A percentile compares a stretch with the other conserved stretches of the same genome.
Conservation (phyloP, 2,113 vertebrate species). For the Alaudala cheleensis region DNA sequence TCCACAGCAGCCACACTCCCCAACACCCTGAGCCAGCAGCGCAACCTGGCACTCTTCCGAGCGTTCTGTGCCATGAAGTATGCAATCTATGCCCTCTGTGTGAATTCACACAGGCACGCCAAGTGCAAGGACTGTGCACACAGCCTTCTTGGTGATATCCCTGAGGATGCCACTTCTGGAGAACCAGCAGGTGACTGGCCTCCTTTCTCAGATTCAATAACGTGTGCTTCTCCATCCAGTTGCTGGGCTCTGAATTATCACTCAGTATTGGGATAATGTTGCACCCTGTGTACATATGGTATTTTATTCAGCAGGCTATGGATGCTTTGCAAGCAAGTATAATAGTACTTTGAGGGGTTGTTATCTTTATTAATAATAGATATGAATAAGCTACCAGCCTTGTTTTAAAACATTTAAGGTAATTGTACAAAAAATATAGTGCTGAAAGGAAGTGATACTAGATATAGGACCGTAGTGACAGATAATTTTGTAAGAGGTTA, state of each 20-base stretch:
- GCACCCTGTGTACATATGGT: not conserved
- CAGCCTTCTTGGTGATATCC: not conserved
- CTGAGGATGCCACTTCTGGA: not conserved
- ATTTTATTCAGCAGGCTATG: not conserved
- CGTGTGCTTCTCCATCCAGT: not conserved
- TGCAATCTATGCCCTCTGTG: constrained; percentile 90
- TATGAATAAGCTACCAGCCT: not conserved
- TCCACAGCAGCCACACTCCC: not conserved
- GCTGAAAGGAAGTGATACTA: not conserved
- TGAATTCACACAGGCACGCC: constrained; percentile 79
- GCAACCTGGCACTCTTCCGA: constrained; percentile 84
- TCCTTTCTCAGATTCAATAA: constrained; percentile 26
- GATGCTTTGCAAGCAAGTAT: not conserved
- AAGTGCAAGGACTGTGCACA: constrained; percentile 72
- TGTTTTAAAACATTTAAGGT: not conserved
- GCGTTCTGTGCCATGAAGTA: constrained; percentile 97
- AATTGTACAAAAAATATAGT: not conserved
- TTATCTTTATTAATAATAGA: not conserved
- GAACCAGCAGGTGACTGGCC: constrained; percentile 1
- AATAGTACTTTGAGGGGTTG: not conserved
- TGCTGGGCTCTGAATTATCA: not conserved
- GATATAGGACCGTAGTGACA: not conserved
- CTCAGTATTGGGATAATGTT: not conserved
- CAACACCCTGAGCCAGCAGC: constrained; percentile 63
- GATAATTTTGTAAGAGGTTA: not conserved